Percentiles rank a stretch among this genome's conserved stretches.
These are phyloP conservation scores for Promerops cafer DNA, from an alignment of 2,113 vertebrate species.

Conservation along the genomic window DNA sequence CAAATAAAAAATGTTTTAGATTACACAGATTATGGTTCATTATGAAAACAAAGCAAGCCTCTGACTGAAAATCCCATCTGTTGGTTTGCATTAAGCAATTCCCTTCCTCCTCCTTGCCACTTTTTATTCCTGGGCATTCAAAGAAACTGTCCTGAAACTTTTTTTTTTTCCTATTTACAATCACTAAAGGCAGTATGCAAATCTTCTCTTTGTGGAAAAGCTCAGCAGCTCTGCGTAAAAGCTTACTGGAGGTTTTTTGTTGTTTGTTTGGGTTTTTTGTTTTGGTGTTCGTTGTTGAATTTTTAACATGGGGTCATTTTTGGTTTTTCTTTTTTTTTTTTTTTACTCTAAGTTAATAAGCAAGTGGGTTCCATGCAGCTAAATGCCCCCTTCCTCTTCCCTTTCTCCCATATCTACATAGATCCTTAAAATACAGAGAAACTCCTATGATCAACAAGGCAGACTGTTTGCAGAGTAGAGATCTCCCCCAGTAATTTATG, in stretches of 20 bases:
- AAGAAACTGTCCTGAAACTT: neutral
- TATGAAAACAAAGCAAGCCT: slow-evolving; percentile 41
- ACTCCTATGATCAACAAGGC: neutral
- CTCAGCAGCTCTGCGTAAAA: neutral
- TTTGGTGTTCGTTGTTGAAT: neutral
- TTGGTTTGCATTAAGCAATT: slow-evolving; percentile 11
- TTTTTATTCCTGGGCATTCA: slow-evolving; percentile 1
- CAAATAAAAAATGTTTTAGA: slow-evolving; percentile 31
- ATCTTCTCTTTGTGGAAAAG: neutral
- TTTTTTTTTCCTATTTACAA: neutral
- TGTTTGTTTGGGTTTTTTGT: neutral
- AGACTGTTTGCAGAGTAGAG: neutral
- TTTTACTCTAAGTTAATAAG: neutral
- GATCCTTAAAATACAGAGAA: neutral
- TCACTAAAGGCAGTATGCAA: neutral
- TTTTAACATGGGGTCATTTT: rapidly evolving
- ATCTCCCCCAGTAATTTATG: neutral
- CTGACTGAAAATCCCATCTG: slow-evolving; percentile 29
- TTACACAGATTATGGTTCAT: slow-evolving; percentile 24
- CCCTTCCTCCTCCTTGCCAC: neutral
- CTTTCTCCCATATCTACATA: neutral
- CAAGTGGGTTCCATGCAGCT: neutral
- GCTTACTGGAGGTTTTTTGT: neutral
- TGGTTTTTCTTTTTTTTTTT: neutral
- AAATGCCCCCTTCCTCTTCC: neutral